Percentiles rank a stretch among this genome's conserved stretches.
These are phyloP conservation scores for Eublepharis macularius DNA, from an alignment of 2,113 vertebrate genomes.

Conservation along the genomic window DNA sequence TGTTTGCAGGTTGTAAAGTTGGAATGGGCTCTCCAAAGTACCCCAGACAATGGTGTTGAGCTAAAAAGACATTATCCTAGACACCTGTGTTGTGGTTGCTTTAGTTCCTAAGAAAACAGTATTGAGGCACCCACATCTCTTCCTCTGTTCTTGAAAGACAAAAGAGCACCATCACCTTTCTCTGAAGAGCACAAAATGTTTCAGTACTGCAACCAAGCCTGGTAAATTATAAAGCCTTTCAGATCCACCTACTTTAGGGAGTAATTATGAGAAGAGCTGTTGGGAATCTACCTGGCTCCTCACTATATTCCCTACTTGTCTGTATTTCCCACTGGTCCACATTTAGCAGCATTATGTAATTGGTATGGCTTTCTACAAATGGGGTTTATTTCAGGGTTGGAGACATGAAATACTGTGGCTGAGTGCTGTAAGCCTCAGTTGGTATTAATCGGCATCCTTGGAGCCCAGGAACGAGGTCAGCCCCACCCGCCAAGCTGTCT, in stretches of 20 bases:
- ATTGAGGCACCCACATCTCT: neutral
- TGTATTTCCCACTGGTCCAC: too few species aligned
- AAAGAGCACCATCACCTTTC: neutral
- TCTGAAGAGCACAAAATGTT: neutral
- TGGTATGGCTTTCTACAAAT: neutral
- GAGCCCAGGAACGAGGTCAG: neutral
- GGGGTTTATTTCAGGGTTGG: neutral
- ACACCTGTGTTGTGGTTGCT: neutral
- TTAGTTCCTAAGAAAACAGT: neutral
- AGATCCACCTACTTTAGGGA: neutral
- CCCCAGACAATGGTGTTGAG: neutral
- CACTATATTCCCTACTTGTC: neutral
- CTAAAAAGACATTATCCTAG: neutral
- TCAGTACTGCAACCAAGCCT: neutral
- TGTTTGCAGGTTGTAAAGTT: neutral
- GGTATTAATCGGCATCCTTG: neutral
- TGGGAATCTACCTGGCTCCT: constrained; percentile 25
- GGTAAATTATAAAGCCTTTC: constrained; percentile 3
- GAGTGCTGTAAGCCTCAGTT: neutral
- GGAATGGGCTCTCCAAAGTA: neutral
- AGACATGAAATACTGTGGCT: neutral
- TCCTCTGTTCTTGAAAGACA: neutral
- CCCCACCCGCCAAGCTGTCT: neutral
- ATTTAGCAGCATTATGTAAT: fast-evolving
- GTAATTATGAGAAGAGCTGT: neutral